phyloP scores from a whole-genome alignment of 1,140 invertebrate genomes.

The Papilio glaucus region DNA sequence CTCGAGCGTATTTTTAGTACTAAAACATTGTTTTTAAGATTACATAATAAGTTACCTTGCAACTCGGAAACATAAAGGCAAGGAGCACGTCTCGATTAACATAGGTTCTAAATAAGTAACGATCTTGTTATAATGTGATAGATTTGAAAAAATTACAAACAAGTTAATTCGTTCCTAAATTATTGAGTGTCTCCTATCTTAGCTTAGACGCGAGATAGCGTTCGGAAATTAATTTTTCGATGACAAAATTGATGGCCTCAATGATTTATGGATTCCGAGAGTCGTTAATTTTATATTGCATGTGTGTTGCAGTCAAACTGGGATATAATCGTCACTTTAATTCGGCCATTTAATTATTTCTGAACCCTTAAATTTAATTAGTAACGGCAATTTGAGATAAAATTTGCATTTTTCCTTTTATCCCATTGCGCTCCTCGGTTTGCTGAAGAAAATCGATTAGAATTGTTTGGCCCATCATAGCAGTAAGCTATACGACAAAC shows the following conservation, averaged over 20 bases:
- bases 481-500: neutral
- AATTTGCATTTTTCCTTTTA: constrained; percentile 38
- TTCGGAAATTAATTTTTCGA: constrained; percentile 22
- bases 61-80: too few species aligned
- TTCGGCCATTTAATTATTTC: constrained; percentile 17
- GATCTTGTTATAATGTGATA: constrained; percentile 14
- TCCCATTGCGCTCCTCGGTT: constrained; percentile 7
- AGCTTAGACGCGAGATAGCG: constrained; percentile 9
- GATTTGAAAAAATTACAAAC: constrained; percentile 1
- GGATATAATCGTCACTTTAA: constrained; percentile 27
- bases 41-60: too few species aligned
- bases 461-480: neutral
- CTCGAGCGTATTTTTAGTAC: too few species aligned
- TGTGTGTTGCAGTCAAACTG: constrained; percentile 26
- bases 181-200: constrained; percentile 14
- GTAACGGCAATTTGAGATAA: constrained; percentile 36
- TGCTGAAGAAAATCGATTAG: neutral
- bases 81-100: too few species aligned
- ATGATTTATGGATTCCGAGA: constrained; percentile 6
- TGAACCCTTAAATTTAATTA: constrained; percentile 39
- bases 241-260: constrained; percentile 23
- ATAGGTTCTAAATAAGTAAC: neutral
- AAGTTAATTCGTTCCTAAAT: constrained; percentile 42
- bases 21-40: too few species aligned
- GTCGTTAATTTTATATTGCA: constrained; percentile 31